A percentile compares a stretch with the other conserved stretches of the same genome.
These are phyloP conservation scores for Trisateles emortualis DNA, from an alignment of 2,888 invertebrate genomes.

Conservation along the genomic window DNA sequence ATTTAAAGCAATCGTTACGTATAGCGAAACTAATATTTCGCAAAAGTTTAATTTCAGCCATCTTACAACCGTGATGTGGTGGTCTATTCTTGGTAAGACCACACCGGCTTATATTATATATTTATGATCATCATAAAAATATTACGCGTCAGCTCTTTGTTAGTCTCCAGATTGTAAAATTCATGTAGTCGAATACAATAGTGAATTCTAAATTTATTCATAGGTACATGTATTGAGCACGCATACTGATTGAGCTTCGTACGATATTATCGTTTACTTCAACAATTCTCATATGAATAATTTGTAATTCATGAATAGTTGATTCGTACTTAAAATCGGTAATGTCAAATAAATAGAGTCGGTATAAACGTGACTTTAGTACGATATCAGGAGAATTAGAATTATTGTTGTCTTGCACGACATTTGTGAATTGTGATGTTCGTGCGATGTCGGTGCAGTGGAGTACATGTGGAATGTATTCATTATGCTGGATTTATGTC, in stretches of 20 bases:
- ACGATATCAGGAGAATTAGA: not conserved
- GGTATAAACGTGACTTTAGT: constrained; percentile 7
- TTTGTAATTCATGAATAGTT: constrained; percentile 16
- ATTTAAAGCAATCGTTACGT: too few relatives aligned
- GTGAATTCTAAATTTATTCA: constrained; percentile 18
- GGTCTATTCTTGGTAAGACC: constrained; percentile 9
- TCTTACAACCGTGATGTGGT: not conserved
- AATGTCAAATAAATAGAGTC: constrained; percentile 1
- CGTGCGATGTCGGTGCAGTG: not conserved
- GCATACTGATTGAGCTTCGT: constrained; percentile 15
- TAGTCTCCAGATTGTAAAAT: constrained; percentile 14
- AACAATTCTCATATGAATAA: constrained; percentile 11
- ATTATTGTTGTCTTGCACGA: not conserved
- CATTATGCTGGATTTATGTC: too few relatives aligned
- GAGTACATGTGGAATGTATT: too few relatives aligned
- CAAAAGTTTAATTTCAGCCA: not conserved
- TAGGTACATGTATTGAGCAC: constrained; percentile 3
- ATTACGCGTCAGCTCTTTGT: constrained; percentile 11
- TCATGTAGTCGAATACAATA: constrained; percentile 15
- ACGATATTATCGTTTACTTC: constrained; percentile 9
- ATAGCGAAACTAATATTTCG: not conserved
- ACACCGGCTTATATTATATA: constrained; percentile 10
- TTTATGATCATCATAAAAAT: constrained; percentile 15
- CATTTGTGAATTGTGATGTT: not conserved
- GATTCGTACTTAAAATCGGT: constrained; percentile 3